Evolutionary conservation across 2,888 invertebrate species (phyloP).

Genomic region (Smittia aterrima): DNA sequence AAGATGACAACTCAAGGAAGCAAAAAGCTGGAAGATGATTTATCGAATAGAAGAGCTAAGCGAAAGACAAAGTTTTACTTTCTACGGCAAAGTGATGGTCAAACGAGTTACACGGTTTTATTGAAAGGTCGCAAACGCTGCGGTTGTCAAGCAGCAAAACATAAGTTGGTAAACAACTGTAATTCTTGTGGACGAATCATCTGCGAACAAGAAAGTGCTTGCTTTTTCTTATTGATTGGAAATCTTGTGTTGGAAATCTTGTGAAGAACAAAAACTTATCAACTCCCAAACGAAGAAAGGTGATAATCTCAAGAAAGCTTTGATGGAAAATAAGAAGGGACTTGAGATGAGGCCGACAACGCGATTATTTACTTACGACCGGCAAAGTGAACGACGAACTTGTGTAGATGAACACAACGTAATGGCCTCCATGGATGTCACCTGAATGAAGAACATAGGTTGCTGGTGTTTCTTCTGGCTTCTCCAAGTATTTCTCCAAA

Average conservation of each 20-base stretch:
- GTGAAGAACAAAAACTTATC: slow-evolving; percentile 67
- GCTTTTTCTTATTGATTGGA: slow-evolving; percentile 92
- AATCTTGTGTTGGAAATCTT: slow-evolving; percentile 78
- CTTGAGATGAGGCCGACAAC: slow-evolving; percentile 73
- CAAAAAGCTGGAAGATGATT: too few species aligned
- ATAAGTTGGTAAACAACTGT: slow-evolving; percentile 90
- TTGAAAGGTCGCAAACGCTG: slow-evolving; percentile 79
- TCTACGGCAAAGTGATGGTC: slow-evolving; percentile 73
- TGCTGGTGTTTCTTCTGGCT: slow-evolving; percentile 73
- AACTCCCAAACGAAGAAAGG: slow-evolving; percentile 67
- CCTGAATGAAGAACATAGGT: slow-evolving; percentile 94
- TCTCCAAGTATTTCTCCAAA: slow-evolving; percentile 81
- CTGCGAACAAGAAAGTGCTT: slow-evolving; percentile 94
- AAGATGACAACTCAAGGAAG: too few species aligned
- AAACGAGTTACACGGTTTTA: slow-evolving; percentile 58
- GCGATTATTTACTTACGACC: slow-evolving; percentile 80
- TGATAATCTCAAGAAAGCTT: slow-evolving; percentile 62
- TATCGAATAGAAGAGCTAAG: slow-evolving; percentile 49
- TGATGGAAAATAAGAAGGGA: slow-evolving; percentile 63
- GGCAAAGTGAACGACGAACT: slow-evolving; percentile 62
- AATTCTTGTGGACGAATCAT: slow-evolving; percentile 89
- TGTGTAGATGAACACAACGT: slow-evolving; percentile 79
- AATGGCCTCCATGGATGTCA: slow-evolving; percentile 98
- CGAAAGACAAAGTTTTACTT: slow-evolving; percentile 70
- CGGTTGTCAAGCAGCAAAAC: slow-evolving; percentile 89